Conservation (phyloP, 2,888 invertebrate species). For the Acanthacorydalis orientalis region DNA sequence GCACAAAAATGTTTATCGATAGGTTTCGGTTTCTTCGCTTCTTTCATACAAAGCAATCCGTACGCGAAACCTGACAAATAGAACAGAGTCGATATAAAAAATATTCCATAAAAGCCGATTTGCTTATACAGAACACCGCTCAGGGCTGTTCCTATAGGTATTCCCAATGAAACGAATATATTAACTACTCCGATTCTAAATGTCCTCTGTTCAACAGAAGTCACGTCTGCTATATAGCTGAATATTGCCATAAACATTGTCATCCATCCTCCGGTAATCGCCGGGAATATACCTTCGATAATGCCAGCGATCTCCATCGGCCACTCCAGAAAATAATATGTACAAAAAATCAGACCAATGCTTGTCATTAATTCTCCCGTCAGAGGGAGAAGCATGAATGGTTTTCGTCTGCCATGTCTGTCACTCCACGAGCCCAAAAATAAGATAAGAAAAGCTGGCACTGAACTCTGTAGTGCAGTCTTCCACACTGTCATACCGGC, state of each 20-base stretch:
- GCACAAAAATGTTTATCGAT: conserved; percentile 9
- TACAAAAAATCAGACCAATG: conserved; percentile 30
- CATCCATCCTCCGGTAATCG: conserved; percentile 38
- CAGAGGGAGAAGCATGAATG: conserved; percentile 70
- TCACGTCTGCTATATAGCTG: conserved; percentile 41
- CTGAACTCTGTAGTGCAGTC: conserved; percentile 63
- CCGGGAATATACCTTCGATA: conserved; percentile 32
- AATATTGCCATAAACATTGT: conserved; percentile 37
- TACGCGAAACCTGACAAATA: conserved; percentile 14
- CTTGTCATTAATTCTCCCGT: conserved; percentile 50
- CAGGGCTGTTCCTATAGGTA: conserved; percentile 29
- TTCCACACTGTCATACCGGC: conserved; percentile 77
- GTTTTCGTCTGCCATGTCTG: conserved; percentile 49
- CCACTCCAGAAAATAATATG: conserved; percentile 33
- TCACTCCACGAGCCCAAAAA: conserved; percentile 71
- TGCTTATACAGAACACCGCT: conserved; percentile 31
- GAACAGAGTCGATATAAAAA: conserved; percentile 12
- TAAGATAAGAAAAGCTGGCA: conserved; percentile 66
- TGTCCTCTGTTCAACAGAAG: conserved; percentile 35
- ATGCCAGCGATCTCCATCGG: conserved; percentile 31
- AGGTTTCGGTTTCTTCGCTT: conserved; percentile 8
- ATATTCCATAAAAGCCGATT: conserved; percentile 18
- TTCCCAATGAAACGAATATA: conserved; percentile 31
- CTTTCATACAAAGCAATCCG: conserved; percentile 14
- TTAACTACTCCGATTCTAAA: conserved; percentile 39